Base-by-base conservation (phyloP, 2,113 vertebrate genomes). In the Onychostruthus taczanowskii region DNA sequence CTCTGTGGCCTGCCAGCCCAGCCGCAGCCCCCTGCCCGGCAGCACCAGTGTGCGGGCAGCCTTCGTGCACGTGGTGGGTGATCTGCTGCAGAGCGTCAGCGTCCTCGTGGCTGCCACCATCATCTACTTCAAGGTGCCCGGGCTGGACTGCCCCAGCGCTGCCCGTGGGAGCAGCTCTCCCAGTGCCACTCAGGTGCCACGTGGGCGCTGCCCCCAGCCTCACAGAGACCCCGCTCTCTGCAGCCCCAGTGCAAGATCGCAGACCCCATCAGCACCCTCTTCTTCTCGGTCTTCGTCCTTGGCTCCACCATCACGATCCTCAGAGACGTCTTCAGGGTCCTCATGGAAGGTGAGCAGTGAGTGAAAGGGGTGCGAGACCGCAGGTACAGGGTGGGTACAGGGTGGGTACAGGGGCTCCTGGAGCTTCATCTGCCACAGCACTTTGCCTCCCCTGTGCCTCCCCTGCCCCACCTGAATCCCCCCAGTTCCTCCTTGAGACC, bases 241-340 rank as follows among this genome's bases (percentile, higher is more conserved):
- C 97, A 99, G 99, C 99, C 99, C 13, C 99, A 99, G 94, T 99
- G 98, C 94, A 99, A 99, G 98, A 98, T 99, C 0, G 99, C 99
- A 5, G 99, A 99, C 89, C 99, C 99, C 63, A 98, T 99, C 96
- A 99, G 99, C 86, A 99, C 99, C 8, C 99, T 99, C 96, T 98
- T 99, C 84, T 99, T 99, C 98, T 99, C 99, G 0, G 84, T 99
- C 96, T 99, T 99, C 0, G 99, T 99, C 80, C 98, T 99, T 2
- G 98, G 98, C 84, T 99, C 99, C 96, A 99, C 99, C 3, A 9
- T 98, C 82, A 99, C 99, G n/a, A 99, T 99, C 90, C 98, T 99
- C 93, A 98, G 98, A 49, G 99, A 99, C 0, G 99, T 99, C 81
- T 98, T 99, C 90, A 98, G 98, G 69, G 98, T 99, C 89, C 98